These are phyloP conservation scores for Mirounga angustirostris DNA, from an alignment of 2,113 vertebrate genomes.

Conservation along the genomic window DNA sequence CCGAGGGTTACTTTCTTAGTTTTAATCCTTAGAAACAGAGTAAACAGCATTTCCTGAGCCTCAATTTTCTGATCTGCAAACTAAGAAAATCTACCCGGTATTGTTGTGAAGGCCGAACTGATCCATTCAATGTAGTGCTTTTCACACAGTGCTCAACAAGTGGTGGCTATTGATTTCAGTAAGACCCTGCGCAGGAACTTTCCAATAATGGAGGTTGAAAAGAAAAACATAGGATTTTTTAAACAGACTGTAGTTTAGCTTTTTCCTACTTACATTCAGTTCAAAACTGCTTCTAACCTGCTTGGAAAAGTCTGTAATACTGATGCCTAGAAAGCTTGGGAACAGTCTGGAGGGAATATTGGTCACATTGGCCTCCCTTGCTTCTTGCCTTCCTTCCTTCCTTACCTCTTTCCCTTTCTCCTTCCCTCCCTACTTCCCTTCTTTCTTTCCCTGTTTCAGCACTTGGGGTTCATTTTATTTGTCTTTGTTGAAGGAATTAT, in stretches of 20 bases:
- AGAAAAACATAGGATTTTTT: not conserved
- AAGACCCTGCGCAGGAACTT: not conserved
- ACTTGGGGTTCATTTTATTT: not conserved
- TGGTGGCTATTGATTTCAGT: not conserved
- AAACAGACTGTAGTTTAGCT: not conserved
- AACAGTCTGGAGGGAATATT: not conserved
- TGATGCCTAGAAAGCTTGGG: not conserved
- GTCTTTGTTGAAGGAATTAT: not conserved
- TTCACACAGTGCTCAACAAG: not conserved
- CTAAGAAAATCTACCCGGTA: not conserved
- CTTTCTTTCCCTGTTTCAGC: not conserved
- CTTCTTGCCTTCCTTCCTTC: rapidly evolving
- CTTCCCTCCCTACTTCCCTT: too few species aligned
- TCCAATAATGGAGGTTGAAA: not conserved
- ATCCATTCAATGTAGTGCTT: not conserved
- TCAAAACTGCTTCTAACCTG: not conserved
- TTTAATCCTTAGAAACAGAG: not conserved
- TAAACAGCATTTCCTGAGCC: not conserved
- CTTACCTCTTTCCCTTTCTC: too few species aligned
- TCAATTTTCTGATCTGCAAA: not conserved
- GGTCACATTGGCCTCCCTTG: rapidly evolving
- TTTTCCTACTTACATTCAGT: not conserved
- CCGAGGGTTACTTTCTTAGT: not conserved
- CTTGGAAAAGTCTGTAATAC: not conserved
- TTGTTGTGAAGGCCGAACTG: not conserved